These are phyloP conservation scores for Calliopum simillimum DNA, from an alignment of 2,888 invertebrate species.

Conservation along the genomic window DNA sequence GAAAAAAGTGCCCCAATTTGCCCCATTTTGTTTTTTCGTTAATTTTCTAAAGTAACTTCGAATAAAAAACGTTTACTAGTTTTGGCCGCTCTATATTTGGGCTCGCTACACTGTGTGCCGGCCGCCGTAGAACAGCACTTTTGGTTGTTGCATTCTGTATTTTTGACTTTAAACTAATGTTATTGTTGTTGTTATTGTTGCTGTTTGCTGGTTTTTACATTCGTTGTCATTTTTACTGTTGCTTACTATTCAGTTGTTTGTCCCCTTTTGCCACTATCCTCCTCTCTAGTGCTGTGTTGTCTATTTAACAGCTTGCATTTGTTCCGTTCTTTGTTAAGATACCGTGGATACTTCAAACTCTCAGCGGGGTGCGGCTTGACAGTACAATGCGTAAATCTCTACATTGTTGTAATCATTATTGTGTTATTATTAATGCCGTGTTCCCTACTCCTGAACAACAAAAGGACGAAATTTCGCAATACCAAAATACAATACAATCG, in stretches of 20 bases:
- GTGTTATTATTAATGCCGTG: not conserved
- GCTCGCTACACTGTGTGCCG: no score
- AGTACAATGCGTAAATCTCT: not conserved
- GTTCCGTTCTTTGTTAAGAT: not conserved
- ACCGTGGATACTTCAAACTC: constrained; percentile 2
- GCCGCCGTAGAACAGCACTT: no score
- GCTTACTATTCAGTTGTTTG: not conserved
- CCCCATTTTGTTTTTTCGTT: no score
- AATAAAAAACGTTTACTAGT: no score
- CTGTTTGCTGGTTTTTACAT: not conserved
- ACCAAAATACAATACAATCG: not conserved
- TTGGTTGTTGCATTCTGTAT: no score
- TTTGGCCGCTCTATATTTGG: no score
- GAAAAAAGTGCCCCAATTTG: no score
- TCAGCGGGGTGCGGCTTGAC: constrained; percentile 19
- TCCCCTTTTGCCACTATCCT: not conserved
- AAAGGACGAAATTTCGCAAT: constrained; percentile 6
- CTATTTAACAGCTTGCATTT: not conserved
- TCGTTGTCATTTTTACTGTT: not conserved
- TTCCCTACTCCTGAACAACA: not conserved
- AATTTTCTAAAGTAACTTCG: no score
- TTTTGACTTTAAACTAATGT: no score
- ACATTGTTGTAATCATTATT: not conserved
- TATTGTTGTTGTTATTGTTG: not conserved
- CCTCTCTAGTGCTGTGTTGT: not conserved